A percentile compares a stretch with the other conserved stretches of the same genome.
These are phyloP conservation scores for Protaetia brevitarsis DNA, from an alignment of 1,140 invertebrate genomes.

Conservation along the genomic window DNA sequence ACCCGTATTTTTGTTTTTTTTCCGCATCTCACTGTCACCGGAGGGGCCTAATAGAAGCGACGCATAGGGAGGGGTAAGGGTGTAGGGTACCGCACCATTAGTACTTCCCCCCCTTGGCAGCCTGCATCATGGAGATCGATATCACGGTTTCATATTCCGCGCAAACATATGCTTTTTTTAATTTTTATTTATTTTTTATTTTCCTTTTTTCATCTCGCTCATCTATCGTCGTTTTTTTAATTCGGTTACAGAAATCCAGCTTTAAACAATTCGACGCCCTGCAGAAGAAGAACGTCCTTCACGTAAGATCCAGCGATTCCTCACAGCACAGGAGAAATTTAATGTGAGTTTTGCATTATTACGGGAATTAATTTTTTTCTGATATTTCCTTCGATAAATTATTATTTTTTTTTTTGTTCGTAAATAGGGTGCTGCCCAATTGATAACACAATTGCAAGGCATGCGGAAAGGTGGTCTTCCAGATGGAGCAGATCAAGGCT, in stretches of 20 bases:
- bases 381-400: background rate
- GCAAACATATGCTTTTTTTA: too few relatives aligned
- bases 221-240: background rate
- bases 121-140: too few relatives aligned
- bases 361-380: background rate
- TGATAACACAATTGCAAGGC: constrained; percentile 67
- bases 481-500: constrained; percentile 90
- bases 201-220: background rate
- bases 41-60: too few relatives aligned
- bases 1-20: too few relatives aligned
- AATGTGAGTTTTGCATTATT: constrained; percentile 54
- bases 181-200: background rate
- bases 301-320: constrained; percentile 64
- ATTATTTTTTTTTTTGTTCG: background rate
- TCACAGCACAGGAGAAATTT: constrained; percentile 67
- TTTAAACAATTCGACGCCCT: constrained; percentile 74
- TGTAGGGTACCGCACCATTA: too few relatives aligned
- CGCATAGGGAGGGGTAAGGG: too few relatives aligned
- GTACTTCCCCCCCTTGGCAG: too few relatives aligned
- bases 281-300: constrained; percentile 65
- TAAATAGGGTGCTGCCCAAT: constrained; percentile 46
- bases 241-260: constrained; percentile 64
- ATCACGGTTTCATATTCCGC: too few relatives aligned
- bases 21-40: too few relatives aligned
- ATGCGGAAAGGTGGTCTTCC: constrained; percentile 86